phyloP scores from a whole-genome alignment of 2,113 vertebrate species.

The Leptodactylus fuscus region DNA sequence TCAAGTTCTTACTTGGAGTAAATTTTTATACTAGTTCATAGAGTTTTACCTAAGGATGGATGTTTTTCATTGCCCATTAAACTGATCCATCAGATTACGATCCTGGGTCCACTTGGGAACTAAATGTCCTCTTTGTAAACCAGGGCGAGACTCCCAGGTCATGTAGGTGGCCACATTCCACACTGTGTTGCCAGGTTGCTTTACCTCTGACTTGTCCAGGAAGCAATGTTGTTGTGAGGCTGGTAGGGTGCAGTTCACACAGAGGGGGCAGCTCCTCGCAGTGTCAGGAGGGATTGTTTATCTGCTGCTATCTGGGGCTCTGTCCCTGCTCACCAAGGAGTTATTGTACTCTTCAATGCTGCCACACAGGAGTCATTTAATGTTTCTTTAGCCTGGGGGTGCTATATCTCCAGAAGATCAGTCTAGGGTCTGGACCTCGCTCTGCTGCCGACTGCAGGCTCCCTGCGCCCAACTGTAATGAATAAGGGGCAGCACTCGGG shows the following conservation, averaged over 20 bases:
- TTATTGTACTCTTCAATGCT: slow-evolving; percentile 8
- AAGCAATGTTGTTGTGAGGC: too few species aligned
- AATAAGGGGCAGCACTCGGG: background rate
- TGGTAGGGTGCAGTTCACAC: too few species aligned
- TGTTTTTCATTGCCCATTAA: background rate
- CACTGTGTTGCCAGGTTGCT: background rate
- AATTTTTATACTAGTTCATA: too few species aligned
- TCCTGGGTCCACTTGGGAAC: background rate
- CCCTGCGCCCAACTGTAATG: background rate
- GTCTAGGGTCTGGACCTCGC: background rate
- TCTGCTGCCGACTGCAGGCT: background rate
- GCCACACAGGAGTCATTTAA: background rate
- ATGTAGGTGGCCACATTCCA: background rate
- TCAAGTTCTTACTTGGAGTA: background rate
- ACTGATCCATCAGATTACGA: background rate
- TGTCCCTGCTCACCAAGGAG: background rate
- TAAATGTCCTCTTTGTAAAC: background rate
- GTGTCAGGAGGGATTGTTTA: background rate
- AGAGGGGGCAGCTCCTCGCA: too few species aligned
- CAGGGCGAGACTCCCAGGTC: background rate
- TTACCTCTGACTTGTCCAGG: background rate
- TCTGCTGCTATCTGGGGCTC: background rate
- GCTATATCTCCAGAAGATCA: background rate
- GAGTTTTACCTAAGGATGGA: too few species aligned
- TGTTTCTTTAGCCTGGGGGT: background rate